These are phyloP conservation scores for Clusia tigrina DNA, from an alignment of 2,888 invertebrate species.

Conservation along the genomic window DNA sequence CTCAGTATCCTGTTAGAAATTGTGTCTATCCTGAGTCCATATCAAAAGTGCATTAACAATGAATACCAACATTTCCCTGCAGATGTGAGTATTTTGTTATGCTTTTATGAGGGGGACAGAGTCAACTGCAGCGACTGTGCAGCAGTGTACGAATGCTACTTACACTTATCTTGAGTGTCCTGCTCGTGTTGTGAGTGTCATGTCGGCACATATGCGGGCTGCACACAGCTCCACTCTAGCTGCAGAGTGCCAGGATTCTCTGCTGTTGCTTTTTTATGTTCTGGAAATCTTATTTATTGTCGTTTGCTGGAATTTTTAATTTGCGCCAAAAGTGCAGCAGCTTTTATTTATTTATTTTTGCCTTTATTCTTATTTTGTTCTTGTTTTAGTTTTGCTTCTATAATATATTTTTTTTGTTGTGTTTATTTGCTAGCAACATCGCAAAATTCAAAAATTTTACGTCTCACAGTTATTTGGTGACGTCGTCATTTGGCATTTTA, in stretches of 20 bases:
- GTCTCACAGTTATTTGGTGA: not conserved
- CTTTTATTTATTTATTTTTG: not conserved
- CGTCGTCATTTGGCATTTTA: slow-evolving; percentile 7
- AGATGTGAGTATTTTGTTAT: too few species aligned
- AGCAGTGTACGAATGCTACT: too few species aligned
- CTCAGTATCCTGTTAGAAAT: too few species aligned
- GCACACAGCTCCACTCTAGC: too few species aligned
- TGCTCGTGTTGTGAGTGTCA: too few species aligned
- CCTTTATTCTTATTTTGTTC: not conserved
- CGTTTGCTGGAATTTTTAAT: not conserved
- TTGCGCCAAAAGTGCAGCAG: not conserved
- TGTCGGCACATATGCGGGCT: not conserved
- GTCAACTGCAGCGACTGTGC: too few species aligned
- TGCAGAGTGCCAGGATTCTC: too few species aligned
- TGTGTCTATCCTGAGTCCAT: too few species aligned
- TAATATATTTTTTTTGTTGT: not conserved
- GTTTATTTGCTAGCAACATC: not conserved
- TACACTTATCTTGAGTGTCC: too few species aligned
- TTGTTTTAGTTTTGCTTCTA: not conserved
- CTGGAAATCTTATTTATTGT: not conserved
- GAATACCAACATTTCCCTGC: too few species aligned
- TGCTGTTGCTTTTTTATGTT: not conserved
- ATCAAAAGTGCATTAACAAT: too few species aligned
- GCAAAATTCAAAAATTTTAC: not conserved
- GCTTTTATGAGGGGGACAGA: too few species aligned